Conservation (phyloP, 2,113 vertebrate species). For the Circaetus gallicus region DNA sequence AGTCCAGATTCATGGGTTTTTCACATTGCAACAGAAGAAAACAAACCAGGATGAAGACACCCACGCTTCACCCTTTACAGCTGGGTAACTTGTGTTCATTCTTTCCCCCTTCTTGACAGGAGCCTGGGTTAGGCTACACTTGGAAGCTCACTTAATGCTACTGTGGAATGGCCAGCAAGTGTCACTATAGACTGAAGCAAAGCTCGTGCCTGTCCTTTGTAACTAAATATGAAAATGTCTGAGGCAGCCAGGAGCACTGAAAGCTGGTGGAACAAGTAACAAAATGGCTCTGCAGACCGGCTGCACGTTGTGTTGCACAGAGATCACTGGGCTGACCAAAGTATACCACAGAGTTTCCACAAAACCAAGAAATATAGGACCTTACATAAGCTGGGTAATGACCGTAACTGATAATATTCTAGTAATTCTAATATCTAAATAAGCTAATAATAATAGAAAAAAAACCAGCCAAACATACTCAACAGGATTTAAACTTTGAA, state of each 20-base stretch:
- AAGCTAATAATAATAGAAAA: not conserved
- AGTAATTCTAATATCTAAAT: not conserved
- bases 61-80: fast-evolving
- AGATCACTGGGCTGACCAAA: not conserved
- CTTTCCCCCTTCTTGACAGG: not conserved
- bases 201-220: not conserved
- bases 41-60: not conserved
- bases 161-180: not conserved
- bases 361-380: not conserved
- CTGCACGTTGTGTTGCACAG: not conserved
- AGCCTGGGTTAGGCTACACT: not conserved
- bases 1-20: not conserved
- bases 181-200: not conserved
- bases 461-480: not conserved
- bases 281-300: not conserved
- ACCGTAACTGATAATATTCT: not conserved
- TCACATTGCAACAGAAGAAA: not conserved
- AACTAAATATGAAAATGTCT: not conserved
- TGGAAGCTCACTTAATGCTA: not conserved
- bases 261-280: not conserved
- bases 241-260: not conserved
- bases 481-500: not conserved
- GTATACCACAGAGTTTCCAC: not conserved
- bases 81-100: not conserved
- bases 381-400: not conserved